These are phyloP conservation scores for Oenanthe oenanthe DNA, from an alignment of 2,113 vertebrate genomes.

Conservation along the genomic window DNA sequence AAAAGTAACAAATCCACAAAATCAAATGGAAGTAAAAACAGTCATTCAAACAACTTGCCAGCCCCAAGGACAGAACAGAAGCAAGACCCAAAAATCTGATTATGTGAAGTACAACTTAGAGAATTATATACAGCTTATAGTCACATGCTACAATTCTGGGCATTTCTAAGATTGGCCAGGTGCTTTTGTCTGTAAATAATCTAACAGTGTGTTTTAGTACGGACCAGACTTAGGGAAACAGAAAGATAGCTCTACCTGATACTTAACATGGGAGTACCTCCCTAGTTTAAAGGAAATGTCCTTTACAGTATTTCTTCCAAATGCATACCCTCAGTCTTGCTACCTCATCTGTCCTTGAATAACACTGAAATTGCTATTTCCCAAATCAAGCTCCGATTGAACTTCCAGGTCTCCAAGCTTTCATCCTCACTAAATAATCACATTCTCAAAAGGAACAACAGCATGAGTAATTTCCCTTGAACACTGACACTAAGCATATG, in stretches of 20 bases:
- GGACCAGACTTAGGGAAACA: neutral
- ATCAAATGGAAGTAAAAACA: neutral
- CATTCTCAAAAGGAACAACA: conserved; percentile 13
- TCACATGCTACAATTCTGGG: neutral
- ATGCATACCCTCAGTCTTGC: neutral
- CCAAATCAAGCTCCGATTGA: neutral
- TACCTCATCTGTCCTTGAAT: conserved; percentile 12
- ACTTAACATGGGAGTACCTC: neutral
- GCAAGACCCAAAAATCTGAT: neutral
- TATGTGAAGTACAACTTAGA: neutral
- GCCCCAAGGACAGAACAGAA: neutral
- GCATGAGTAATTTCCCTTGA: conserved; percentile 29
- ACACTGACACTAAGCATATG: conserved; percentile 18
- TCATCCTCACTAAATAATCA: conserved; percentile 4
- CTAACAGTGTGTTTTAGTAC: neutral
- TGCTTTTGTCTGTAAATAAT: neutral
- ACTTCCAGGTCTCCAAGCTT: conserved; percentile 33
- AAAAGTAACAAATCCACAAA: neutral
- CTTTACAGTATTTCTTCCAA: neutral
- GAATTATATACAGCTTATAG: neutral
- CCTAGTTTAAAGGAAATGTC: neutral
- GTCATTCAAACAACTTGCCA: neutral
- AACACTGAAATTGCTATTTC: neutral
- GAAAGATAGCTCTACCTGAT: neutral
- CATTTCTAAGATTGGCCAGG: neutral